Evolutionary conservation across 1,140 invertebrate species (phyloP), one percentile per base, ranked within the genome.

Genomic region (Microplitis mediator): DNA sequence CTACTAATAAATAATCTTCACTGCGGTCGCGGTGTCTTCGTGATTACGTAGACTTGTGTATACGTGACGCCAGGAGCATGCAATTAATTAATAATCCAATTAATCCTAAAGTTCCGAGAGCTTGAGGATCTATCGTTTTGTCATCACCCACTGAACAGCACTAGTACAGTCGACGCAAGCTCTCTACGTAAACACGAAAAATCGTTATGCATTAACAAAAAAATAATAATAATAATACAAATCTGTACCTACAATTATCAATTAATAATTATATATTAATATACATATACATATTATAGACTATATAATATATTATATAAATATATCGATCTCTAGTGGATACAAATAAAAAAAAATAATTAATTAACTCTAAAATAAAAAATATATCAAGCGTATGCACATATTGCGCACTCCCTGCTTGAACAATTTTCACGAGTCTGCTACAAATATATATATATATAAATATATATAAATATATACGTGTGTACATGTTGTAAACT

Each of bases 341-440:
- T 23, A 23, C 23, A 23, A 62, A 51, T 31, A 16, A 66, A 11
- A 16, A 14, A 66, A 45, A 3, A 16, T 9, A 13, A 54, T 23
- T 11, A 13, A 32, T 52, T 16, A 64, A 67, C 6, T 32, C 54
- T 34, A 32, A 31, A 62, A 11, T 11, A 51, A 36, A 70, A 39
- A 13, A 45, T 23, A 70, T n/a, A 39, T 35, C 16, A 68, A 34
- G 52, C 35, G 52, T 67, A 54, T 56, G 32, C 60, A 69, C 52
- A 45, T 8, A 9, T 45, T 60, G 56, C 56, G 23, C 58, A 70
- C 56, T 70, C 58, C 68, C 36, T 70, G 68, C 68, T 70, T 70
- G 58, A 62, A 70, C 68, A 70, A 70, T 70, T 58, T 35, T 9
- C 36, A 39, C 36, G 9, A 39, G 36, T 39, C 36, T 39, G 36